A percentile compares a stretch with the other conserved stretches of the same genome.
Conservation (phyloP, 2,113 vertebrate genomes). For the Cebus imitator region DNA sequence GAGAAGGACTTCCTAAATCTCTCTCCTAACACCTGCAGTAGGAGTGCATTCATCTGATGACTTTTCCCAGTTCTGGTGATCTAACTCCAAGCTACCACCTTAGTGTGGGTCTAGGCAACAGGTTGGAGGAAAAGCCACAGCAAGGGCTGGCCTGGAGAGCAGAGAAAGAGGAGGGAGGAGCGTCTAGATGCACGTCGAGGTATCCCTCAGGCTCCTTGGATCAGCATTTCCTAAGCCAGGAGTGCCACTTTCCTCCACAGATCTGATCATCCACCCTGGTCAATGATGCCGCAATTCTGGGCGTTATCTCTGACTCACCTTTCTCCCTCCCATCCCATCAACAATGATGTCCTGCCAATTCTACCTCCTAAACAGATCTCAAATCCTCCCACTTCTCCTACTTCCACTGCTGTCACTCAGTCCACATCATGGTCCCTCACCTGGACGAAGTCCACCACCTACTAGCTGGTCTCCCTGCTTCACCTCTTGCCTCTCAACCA, state of each 20-base stretch:
- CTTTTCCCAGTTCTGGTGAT: no score
- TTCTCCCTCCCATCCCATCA: fast-evolving
- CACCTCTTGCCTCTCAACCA: background rate
- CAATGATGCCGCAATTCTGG: fast-evolving
- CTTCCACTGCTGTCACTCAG: background rate
- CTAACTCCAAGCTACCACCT: background rate
- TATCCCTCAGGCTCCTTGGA: background rate
- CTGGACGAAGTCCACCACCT: background rate
- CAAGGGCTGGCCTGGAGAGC: background rate
- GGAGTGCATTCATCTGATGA: background rate
- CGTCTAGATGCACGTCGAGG: fast-evolving
- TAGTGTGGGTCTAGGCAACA: no score
- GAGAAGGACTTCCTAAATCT: background rate
- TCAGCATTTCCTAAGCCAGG: background rate
- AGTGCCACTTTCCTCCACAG: background rate
- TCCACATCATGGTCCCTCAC: background rate
- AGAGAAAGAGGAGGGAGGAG: background rate
- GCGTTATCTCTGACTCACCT: fast-evolving
- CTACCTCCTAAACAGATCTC: background rate
- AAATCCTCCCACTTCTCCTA: background rate
- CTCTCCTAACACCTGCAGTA: background rate
- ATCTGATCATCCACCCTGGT: background rate
- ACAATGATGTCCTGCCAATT: fast-evolving
- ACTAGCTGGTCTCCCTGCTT: background rate
- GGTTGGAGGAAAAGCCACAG: background rate